Base-by-base conservation (phyloP, 1,140 invertebrate genomes). In the Anastrepha obliqua region DNA sequence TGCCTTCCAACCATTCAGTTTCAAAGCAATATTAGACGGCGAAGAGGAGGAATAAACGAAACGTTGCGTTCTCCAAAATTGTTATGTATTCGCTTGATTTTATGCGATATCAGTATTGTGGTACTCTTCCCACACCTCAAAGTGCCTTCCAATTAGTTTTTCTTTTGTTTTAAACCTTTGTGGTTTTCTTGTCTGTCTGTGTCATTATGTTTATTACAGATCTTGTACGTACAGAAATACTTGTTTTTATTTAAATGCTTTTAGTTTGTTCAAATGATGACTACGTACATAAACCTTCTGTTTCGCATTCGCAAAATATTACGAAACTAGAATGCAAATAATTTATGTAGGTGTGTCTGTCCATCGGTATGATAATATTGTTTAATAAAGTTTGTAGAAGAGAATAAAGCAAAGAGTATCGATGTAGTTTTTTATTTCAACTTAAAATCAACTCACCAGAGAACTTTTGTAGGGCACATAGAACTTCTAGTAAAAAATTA, bases 1-100 rank as follows among this genome's bases (percentile, higher is more conserved):
- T 90, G 93, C 96, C 55, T 99, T 99, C 95, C 95, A 97, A 90
- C 98, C 98, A 81, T 99, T 99, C 95, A 97, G 96, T 89, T 99
- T 99, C 94, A 97, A 98, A 91, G 95, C 95, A 6, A 97, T 98
- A 90, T 94, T 98, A 86, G 96, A 96, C 87, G 93, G 94, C 13
- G 95, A 95, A 89, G 95, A 94, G n/a, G 92, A 91, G 2, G 92
- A 93, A 65, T 89, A 88, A 85, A 88, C 67, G 20, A 44, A 60
- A 9, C 9, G 20, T 7, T 1, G 7, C 29, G n/a, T 51, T n/a
- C 20, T 85, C 59, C 9, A 58, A 65, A 85, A 86, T 88, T 74
- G 39, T 44, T 86, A 60, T 86, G 42, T 86, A 42, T 42, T 88
- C 62, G 74, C 64, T 39, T 51, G n/a, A 20, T 42, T n/a, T 58